Percentiles rank a stretch among this genome's conserved stretches.
phyloP scores from a whole-genome alignment of 2,888 invertebrate species.

The Steinernema scapterisci region DNA sequence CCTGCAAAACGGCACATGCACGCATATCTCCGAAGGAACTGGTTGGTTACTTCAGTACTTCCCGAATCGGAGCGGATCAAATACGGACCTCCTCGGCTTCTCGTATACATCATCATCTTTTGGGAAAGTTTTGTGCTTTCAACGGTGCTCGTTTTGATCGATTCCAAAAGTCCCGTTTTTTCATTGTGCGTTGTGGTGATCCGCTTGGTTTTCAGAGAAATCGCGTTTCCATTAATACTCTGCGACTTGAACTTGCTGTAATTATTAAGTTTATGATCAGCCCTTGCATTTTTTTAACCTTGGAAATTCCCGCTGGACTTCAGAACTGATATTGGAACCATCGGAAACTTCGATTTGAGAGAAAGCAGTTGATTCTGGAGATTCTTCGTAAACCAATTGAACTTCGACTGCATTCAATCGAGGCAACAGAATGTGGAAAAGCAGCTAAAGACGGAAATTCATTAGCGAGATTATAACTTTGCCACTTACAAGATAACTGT shows the following conservation, averaged over 20 bases:
- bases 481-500: not conserved
- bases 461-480: not conserved
- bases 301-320: not conserved
- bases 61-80: conserved; percentile 3
- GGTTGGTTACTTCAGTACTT: not conserved
- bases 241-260: not conserved
- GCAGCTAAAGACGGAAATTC: not conserved
- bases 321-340: not conserved
- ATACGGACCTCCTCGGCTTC: conserved; percentile 1
- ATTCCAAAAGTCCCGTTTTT: not conserved
- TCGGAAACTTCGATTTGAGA: not conserved
- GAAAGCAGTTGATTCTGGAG: not conserved
- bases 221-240: not conserved
- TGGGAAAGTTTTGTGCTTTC: not conserved
- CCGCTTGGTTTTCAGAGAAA: not conserved
- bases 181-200: not conserved
- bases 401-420: not conserved
- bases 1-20: not conserved
- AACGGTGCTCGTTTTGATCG: not conserved
- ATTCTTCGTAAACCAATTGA: not conserved
- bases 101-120: conserved; percentile 12
- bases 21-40: not conserved
- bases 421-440: not conserved
- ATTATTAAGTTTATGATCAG: not conserved
- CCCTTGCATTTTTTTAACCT: not conserved